phyloP scores from a whole-genome alignment of 2,888 invertebrate species.

The Agrochola macilenta region DNA sequence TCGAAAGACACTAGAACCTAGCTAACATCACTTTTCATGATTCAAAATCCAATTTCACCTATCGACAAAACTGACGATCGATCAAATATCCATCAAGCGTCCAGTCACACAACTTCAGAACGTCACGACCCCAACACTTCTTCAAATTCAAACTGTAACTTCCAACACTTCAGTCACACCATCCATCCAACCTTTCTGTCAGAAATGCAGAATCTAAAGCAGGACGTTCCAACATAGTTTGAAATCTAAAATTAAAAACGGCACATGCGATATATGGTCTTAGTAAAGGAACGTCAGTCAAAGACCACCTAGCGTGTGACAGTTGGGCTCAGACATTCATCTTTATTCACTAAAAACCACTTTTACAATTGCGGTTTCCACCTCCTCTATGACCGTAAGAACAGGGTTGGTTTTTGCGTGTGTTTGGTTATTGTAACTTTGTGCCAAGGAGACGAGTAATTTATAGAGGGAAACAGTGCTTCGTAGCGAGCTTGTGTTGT shows the following conservation, averaged over 20 bases:
- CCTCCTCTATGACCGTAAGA: accelerated
- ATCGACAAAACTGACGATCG: slow-evolving; percentile 1
- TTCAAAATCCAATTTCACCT: slow-evolving; percentile 16
- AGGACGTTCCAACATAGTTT: slow-evolving; percentile 11
- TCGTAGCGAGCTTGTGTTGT: slow-evolving; percentile 52
- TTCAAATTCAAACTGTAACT: slow-evolving; percentile 8
- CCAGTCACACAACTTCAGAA: slow-evolving; percentile 8
- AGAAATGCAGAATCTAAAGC: slow-evolving; percentile 9
- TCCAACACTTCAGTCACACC: slow-evolving; percentile 11
- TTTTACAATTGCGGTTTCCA: slow-evolving; percentile 4
- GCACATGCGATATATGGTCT: slow-evolving; percentile 71
- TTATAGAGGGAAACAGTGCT: slow-evolving; percentile 74
- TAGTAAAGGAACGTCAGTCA: slow-evolving; percentile 85
- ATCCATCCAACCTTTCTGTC: not conserved
- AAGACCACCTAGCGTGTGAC: slow-evolving; percentile 86
- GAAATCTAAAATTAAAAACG: slow-evolving; percentile 83
- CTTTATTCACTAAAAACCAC: slow-evolving; percentile 81
- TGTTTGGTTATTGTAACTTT: slow-evolving; percentile 23
- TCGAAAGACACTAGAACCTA: not conserved
- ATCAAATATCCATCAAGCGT: slow-evolving; percentile 31
- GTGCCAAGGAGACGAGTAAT: slow-evolving; percentile 77
- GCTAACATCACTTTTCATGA: slow-evolving; percentile 12
- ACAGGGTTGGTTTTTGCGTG: slow-evolving; percentile 44
- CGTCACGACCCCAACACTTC: not conserved
- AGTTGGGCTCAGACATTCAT: slow-evolving; percentile 83